Evolutionary conservation across 2,113 vertebrate genomes (phyloP).

Genomic region (Triplophysa rosa): DNA sequence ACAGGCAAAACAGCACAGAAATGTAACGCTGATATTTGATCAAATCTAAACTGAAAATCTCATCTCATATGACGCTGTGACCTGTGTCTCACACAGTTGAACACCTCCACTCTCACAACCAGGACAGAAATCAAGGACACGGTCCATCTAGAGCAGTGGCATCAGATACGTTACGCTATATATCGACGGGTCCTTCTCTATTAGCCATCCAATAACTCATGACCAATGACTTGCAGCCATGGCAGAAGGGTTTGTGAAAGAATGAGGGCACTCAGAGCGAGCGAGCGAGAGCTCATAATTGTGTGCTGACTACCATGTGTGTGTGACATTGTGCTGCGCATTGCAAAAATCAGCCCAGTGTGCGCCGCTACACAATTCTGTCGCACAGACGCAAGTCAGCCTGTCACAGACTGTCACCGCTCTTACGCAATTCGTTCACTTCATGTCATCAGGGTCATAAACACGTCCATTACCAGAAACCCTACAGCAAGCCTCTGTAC

Average conservation of each 20-base stretch:
- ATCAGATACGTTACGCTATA: conserved; percentile 1
- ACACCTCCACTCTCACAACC: too few species aligned
- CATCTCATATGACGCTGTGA: too few species aligned
- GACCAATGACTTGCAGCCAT: background rate
- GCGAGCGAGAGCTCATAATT: conserved; percentile 6
- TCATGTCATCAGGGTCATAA: background rate
- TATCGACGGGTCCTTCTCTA: conserved; percentile 24
- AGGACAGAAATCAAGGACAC: background rate
- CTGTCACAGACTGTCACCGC: background rate
- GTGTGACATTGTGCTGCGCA: conserved; percentile 24
- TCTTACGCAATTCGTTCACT: conserved; percentile 20
- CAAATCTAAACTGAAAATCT: too few species aligned
- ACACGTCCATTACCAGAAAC: background rate
- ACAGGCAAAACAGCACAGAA: too few species aligned
- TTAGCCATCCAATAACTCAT: conserved; percentile 7
- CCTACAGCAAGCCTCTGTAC: background rate
- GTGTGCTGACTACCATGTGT: conserved; percentile 27
- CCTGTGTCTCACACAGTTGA: too few species aligned
- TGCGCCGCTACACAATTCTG: background rate
- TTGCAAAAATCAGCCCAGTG: background rate
- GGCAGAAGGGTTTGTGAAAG: conserved; percentile 9
- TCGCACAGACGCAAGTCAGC: background rate
- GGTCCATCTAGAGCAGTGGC: background rate
- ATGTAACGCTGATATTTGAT: too few species aligned
- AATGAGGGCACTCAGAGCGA: conserved; percentile 18